These are phyloP conservation scores for Hyles vespertilio DNA, from an alignment of 1,140 invertebrate species.

Conservation along the genomic window DNA sequence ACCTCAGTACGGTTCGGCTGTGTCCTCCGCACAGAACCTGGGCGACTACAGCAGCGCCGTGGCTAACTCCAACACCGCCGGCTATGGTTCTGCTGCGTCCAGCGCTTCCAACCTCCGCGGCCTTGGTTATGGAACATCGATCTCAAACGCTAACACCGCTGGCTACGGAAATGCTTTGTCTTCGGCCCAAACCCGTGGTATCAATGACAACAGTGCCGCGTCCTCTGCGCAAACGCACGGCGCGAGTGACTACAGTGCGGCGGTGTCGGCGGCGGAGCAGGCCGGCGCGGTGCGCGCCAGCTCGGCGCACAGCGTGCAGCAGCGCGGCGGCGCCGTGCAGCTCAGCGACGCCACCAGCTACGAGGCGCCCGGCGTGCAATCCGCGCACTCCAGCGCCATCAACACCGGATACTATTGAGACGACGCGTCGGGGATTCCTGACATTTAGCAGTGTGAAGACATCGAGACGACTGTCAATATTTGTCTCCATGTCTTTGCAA, in stretches of 20 bases:
- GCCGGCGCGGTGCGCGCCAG: slow-evolving; percentile 39
- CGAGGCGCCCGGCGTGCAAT: slow-evolving; percentile 52
- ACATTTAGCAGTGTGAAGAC: slow-evolving; percentile 21
- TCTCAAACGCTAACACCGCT: slow-evolving; percentile 33
- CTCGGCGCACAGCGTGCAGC: slow-evolving; percentile 43
- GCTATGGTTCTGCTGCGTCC: slow-evolving; percentile 29
- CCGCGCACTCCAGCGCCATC: slow-evolving; percentile 48
- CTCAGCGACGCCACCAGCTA: slow-evolving; percentile 52
- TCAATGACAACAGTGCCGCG: slow-evolving; percentile 26
- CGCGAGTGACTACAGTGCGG: slow-evolving; percentile 16
- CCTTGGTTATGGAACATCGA: slow-evolving; percentile 36
- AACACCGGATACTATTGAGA: slow-evolving; percentile 47
- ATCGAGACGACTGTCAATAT: slow-evolving; percentile 41
- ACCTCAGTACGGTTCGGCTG: slow-evolving; percentile 30
- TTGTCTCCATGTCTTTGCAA: slow-evolving; percentile 42
- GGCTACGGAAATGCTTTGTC: slow-evolving; percentile 23
- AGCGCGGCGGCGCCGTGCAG: slow-evolving; percentile 31
- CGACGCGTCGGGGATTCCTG: neutral
- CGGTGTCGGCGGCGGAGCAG: slow-evolving; percentile 29
- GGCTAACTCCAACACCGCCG: slow-evolving; percentile 23
- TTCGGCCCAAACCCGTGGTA: slow-evolving; percentile 27
- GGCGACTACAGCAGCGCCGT: slow-evolving; percentile 24
- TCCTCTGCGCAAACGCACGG: slow-evolving; percentile 31
- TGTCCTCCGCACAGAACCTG: slow-evolving; percentile 36
- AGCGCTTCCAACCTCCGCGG: slow-evolving; percentile 30